Conservation (phyloP, 2,113 vertebrate species). For the Lutjanus erythropterus region DNA sequence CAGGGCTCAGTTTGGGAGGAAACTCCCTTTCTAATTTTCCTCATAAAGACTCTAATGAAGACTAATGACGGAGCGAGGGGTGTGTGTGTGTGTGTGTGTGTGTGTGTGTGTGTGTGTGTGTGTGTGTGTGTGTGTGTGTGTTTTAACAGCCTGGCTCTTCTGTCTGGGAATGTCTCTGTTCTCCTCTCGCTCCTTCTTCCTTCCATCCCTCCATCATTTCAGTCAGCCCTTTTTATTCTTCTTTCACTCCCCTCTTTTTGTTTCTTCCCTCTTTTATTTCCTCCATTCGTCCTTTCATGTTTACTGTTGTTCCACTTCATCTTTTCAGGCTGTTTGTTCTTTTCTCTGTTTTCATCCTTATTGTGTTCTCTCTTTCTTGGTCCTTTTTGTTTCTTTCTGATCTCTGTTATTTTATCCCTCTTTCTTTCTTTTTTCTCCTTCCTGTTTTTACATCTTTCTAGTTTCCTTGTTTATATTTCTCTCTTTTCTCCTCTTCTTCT, state of each 20-base stretch:
- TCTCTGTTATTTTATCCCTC: background rate
- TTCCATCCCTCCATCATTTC: conserved; percentile 38
- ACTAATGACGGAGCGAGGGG: conserved; percentile 71
- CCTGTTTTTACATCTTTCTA: background rate
- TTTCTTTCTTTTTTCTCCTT: background rate
- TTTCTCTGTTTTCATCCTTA: background rate
- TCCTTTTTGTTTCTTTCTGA: background rate
- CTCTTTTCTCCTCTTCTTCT: background rate
- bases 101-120: conserved; percentile 57
- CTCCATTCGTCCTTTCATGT: background rate
- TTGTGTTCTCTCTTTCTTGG: background rate
- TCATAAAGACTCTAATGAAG: conserved; percentile 80
- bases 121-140: conserved; percentile 25
- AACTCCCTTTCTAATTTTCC: conserved; percentile 79
- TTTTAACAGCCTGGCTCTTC: conserved; percentile 53
- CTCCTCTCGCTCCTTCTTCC: conserved; percentile 34
- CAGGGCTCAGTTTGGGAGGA: conserved; percentile 72
- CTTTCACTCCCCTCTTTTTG: background rate
- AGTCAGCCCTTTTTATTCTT: background rate
- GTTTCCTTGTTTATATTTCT: background rate
- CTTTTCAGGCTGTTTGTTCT: background rate
- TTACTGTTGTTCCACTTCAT: background rate
- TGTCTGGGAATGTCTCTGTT: conserved; percentile 75
- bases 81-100: conserved; percentile 62
- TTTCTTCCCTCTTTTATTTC: background rate